Evolutionary conservation across 1,140 invertebrate genomes (phyloP).

Genomic region (Hyles euphorbiae): DNA sequence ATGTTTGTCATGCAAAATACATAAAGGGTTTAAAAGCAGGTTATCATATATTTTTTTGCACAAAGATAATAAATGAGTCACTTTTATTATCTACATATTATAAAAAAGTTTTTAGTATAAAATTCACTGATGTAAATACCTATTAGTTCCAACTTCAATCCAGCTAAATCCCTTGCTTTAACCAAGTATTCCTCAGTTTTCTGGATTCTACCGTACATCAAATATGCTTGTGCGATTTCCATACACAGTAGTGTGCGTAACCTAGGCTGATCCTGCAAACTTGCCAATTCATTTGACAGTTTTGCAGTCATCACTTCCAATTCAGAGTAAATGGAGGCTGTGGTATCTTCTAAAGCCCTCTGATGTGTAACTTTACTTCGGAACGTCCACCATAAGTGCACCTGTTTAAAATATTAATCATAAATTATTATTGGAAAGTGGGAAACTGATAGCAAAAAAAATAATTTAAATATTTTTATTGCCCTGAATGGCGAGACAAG

Average conservation of each 20-base stretch:
- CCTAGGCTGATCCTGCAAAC: slow-evolving; percentile 60
- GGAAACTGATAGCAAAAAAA: not conserved
- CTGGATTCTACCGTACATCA: slow-evolving; percentile 83
- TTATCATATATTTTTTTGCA: too few species aligned
- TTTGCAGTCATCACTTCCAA: slow-evolving; percentile 77
- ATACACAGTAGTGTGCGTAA: slow-evolving; percentile 81
- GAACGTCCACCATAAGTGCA: slow-evolving; percentile 84
- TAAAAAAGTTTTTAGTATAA: too few species aligned
- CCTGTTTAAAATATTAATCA: slow-evolving; percentile 31
- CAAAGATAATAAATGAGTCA: too few species aligned
- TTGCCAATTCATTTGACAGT: slow-evolving; percentile 64
- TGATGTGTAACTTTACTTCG: slow-evolving; percentile 85
- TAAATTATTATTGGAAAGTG: not conserved
- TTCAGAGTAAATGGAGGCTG: slow-evolving; percentile 78
- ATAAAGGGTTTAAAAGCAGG: too few species aligned
- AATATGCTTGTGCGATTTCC: slow-evolving; percentile 85
- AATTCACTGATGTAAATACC: slow-evolving; percentile 50
- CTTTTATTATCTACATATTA: too few species aligned
- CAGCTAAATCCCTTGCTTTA: slow-evolving; percentile 77
- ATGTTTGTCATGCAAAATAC: not conserved
- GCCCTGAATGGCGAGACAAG: too few species aligned
- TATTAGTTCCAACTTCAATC: slow-evolving; percentile 81
- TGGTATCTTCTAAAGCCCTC: slow-evolving; percentile 82
- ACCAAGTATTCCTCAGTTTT: slow-evolving; percentile 81
- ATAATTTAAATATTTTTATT: not conserved